These are phyloP conservation scores for Solenodon paradoxus DNA, from an alignment of 2,113 vertebrate genomes.

Conservation along the genomic window DNA sequence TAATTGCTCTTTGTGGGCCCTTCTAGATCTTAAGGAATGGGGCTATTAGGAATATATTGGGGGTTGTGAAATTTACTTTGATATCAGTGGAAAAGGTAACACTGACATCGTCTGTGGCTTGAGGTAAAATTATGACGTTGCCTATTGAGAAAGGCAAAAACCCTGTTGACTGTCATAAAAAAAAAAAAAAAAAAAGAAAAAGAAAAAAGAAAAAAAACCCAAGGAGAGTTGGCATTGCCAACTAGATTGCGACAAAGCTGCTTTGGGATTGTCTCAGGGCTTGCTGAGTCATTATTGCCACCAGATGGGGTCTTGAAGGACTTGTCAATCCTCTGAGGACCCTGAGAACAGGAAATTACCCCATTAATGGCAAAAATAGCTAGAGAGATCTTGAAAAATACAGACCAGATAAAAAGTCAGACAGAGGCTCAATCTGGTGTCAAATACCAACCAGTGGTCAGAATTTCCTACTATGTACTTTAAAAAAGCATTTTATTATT, in stretches of 20 bases:
- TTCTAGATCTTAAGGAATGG: neutral
- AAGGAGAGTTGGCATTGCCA: neutral
- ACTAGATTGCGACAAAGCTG: neutral
- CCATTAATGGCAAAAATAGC: neutral
- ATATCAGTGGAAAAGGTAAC: neutral
- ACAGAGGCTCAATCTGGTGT: neutral
- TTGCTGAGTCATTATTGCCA: neutral
- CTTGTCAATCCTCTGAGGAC: neutral
- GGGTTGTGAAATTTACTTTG: neutral
- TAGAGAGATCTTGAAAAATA: neutral
- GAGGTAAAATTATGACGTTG: neutral
- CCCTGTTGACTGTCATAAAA: neutral
- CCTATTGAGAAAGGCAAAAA: neutral
- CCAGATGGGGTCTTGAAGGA: neutral
- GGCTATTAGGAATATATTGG: neutral
- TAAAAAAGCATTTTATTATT: too few relatives aligned
- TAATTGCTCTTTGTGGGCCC: neutral
- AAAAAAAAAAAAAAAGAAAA: too few relatives aligned
- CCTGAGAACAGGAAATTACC: neutral
- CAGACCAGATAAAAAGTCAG: neutral
- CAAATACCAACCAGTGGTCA: neutral
- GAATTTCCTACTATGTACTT: neutral
- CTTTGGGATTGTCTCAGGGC: neutral
- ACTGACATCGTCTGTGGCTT: neutral
- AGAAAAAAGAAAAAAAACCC: too few relatives aligned